Conservation (phyloP, 2,888 invertebrate species). For the Amphipoea lucens region DNA sequence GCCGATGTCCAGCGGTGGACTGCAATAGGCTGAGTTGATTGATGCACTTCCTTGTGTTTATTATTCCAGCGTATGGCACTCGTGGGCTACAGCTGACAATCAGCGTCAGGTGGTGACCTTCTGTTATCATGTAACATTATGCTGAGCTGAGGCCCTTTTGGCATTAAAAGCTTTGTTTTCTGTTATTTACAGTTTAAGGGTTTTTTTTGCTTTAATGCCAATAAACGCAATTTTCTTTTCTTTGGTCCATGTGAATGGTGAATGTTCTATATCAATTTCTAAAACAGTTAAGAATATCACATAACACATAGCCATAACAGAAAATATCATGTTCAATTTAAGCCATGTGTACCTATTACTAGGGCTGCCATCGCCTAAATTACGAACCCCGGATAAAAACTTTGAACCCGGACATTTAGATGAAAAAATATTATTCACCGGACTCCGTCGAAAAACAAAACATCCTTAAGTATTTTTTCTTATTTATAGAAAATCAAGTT, state of each 20-base stretch:
- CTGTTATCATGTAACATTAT: background rate
- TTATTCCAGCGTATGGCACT: background rate
- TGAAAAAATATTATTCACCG: background rate
- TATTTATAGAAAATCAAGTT: background rate
- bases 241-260: background rate
- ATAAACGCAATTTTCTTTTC: background rate
- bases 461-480: background rate
- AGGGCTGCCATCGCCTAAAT: background rate
- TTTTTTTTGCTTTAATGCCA: background rate
- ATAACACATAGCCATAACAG: background rate
- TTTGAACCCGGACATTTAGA: background rate
- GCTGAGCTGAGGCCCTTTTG: background rate
- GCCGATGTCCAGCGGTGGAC: too few relatives aligned
- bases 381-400: background rate
- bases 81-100: background rate
- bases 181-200: background rate
- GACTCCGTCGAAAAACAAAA: background rate
- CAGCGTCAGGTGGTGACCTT: background rate
- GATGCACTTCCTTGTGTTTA: background rate
- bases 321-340: constrained; percentile 18
- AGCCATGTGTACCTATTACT: constrained; percentile 23
- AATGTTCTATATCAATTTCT: background rate
- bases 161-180: too few relatives aligned
- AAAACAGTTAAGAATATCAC: background rate
- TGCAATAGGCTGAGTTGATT: too few relatives aligned